Evolutionary conservation across 2,113 vertebrate genomes (phyloP), one percentile per base, ranked within the genome.

Genomic region (Steatornis caripensis): DNA sequence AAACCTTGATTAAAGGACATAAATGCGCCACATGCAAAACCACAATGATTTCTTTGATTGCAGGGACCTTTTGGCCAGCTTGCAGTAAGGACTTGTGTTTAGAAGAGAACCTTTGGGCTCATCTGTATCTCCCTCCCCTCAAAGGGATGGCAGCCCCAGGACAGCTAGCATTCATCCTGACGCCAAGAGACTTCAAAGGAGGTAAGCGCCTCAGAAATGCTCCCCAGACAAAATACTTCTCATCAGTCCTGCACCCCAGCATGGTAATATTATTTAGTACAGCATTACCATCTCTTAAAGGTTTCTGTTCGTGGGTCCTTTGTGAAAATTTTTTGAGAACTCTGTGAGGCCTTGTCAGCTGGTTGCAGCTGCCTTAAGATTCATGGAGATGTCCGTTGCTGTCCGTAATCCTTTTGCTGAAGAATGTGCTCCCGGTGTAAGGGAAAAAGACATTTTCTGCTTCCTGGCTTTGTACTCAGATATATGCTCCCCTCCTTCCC

Each of bases 71-170:
- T 95, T 96, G 97, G 95, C 85, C 96, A 97, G 93, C 96, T 96
- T 97, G 96, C 70, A 62, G 87, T 96, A 96, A 97, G 97, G 96
- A 97, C 84, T 97, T 97, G 95, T 94, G 97, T 97, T 98, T 97
- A 96, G 96, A 97, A 97, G 98, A 97, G 97, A 97, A 98, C 91
- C 95, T 97, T 96, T 96, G 96, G 87, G 97, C 94, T 96, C 92
- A 65, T 91, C 93, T 70, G 53, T 97, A 95, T 96, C 96, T 97
- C 94, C 92, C 96, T 97, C 94, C 97, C 96, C 87, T 97, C 95
- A 97, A 96, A 97, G 96, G 97, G 95, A 94, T 97, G 97, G 95
- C 96, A 95, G 96, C 90, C 96, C 57, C 68, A 94, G 95, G 97
- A 95, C 97, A 96, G 89, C 88, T 96, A 97, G 96, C 96, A 90